Conservation (phyloP, 2,888 invertebrate species). For the Aquatica leii region DNA sequence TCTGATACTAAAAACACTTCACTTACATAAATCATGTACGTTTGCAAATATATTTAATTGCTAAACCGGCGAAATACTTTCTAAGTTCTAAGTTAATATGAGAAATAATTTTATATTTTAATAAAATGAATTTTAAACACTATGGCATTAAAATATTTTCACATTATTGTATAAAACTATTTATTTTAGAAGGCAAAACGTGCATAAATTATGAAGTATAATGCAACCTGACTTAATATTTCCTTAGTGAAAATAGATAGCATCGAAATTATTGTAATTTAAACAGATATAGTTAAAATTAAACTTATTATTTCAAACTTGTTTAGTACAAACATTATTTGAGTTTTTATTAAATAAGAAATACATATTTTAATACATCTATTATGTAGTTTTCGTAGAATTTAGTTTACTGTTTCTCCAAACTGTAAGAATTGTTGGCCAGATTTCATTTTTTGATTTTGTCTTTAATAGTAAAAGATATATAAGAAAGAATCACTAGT, state of each 20-base stretch:
- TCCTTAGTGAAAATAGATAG: slow-evolving; percentile 6
- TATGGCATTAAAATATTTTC: slow-evolving; percentile 1
- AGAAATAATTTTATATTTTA: slow-evolving; percentile 4
- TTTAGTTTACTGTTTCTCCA: too few species aligned
- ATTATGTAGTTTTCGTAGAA: too few species aligned
- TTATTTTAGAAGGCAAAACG: not conserved
- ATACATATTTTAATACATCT: too few species aligned
- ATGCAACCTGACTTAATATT: slow-evolving; percentile 6
- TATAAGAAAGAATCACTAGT: too few species aligned
- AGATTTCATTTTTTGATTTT: too few species aligned
- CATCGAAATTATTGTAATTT: not conserved
- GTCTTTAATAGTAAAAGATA: too few species aligned
- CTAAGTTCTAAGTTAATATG: not conserved
- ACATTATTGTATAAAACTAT: slow-evolving; percentile 2
- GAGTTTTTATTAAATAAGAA: too few species aligned
- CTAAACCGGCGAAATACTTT: not conserved
- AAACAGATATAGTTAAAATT: not conserved
- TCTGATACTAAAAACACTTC: slow-evolving; percentile 4
- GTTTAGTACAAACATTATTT: too few species aligned
- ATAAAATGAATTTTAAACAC: slow-evolving; percentile 6
- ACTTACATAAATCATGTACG: slow-evolving; percentile 1
- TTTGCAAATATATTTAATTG: not conserved
- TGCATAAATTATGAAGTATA: slow-evolving; percentile 6
- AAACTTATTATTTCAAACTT: too few species aligned
- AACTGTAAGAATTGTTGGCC: too few species aligned